Conservation (phyloP, 2,113 vertebrate species). For the Vulpes lagopus region DNA sequence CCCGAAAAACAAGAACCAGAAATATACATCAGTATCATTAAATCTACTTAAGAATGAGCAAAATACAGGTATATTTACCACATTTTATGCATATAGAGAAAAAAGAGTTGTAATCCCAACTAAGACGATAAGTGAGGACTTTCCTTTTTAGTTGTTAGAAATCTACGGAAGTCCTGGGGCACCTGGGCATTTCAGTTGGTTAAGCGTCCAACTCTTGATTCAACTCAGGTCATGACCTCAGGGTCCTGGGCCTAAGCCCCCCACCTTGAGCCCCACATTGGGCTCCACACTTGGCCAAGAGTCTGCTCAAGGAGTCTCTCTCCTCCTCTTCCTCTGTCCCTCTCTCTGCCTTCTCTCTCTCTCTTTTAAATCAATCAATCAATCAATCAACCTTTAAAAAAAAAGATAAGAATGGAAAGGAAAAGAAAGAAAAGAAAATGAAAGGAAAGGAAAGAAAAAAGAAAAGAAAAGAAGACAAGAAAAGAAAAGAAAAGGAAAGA, state of each 20-base stretch:
- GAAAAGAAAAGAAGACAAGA: too few species aligned
- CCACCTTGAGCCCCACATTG: background rate
- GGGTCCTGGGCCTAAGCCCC: background rate
- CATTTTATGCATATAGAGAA: background rate
- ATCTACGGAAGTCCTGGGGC: background rate
- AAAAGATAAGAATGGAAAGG: too few species aligned
- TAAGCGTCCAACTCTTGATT: background rate
- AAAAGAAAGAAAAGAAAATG: too few species aligned
- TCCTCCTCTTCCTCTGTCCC: background rate
- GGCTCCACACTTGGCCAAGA: accelerated
- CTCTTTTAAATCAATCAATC: background rate
- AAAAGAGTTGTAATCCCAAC: background rate
- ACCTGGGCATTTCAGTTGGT: background rate
- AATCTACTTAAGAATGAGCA: background rate
- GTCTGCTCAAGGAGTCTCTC: background rate
- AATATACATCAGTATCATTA: background rate
- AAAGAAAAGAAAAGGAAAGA: background rate
- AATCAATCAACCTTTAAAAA: too few species aligned
- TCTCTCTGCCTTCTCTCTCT: background rate
- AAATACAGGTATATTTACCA: background rate
- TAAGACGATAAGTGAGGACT: background rate
- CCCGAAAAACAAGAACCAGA: background rate
- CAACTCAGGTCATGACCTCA: background rate
- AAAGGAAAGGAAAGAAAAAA: too few species aligned
- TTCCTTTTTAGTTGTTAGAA: background rate